Base-by-base conservation (phyloP, 2,113 vertebrate species). In the Alexandromys fortis region DNA sequence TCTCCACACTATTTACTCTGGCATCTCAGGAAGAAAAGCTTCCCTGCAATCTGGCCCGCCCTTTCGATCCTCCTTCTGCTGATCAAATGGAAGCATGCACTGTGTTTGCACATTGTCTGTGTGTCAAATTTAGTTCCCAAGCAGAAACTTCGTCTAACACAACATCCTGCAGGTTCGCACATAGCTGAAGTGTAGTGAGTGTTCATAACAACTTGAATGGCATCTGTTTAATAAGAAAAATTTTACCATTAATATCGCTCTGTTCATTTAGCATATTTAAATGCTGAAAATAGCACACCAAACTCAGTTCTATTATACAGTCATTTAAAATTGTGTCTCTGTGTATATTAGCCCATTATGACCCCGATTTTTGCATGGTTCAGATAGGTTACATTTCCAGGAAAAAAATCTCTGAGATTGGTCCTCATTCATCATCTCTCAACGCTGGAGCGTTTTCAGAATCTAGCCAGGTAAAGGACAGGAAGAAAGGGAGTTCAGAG, bases 161-260 rank as follows among this genome's bases (percentile, higher is more conserved):
- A 94, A 94, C 94, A 96, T 88, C 91, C 93, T 96, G 72, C 87
- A 81, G 79, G 22, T 81, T 97, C 91, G 86, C 87, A 96, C 76
- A 92, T 86, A 83, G 81, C 73, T 96, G 86, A 83, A 63, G 88
- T 67, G 93, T 67, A 88, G 30, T 86, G 93, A 94, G 42, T 91
- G 68, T 95, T 94, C 42, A 78, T 92, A 97, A 85, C 30, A 95
- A 89, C 52, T 75, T 70, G 70, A 97, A 91, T 93, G 83, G 3
- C 97, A 95, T 97, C 96, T 97, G 93, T 92, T 95, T 96, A 93
- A 86, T 90, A 89, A 95, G 91, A 94, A 3, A 8, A 97, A 93
- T 3, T 67, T 95, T 94, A 42, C 42, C n/a, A 33, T 93, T 93
- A 96, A 79, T 89, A 92, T 89, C 55, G 75, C 95, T 94, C 22